phyloP scores from a whole-genome alignment of 2,888 invertebrate species.

The Monoplex corrugatus region DNA sequence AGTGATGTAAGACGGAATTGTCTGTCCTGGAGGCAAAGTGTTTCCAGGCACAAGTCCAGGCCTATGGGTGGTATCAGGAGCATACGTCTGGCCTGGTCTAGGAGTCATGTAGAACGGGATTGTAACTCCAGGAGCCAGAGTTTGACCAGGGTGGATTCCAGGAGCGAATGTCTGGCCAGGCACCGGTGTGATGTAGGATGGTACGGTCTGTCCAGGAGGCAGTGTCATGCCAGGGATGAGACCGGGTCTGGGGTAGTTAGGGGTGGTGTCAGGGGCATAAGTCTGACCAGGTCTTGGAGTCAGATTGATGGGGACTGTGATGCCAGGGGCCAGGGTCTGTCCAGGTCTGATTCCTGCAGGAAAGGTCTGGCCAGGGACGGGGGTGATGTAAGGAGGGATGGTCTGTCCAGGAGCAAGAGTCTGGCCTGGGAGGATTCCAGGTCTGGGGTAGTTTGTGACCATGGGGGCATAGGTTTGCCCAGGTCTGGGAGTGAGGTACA shows the following conservation, averaged over 20 bases:
- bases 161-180: slow-evolving; percentile 51
- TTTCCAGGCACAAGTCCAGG: slow-evolving; percentile 60
- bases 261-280: slow-evolving; percentile 61
- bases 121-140: slow-evolving; percentile 64
- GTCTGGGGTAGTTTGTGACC: slow-evolving; percentile 55
- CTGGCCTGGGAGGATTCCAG: slow-evolving; percentile 57
- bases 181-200: slow-evolving; percentile 55
- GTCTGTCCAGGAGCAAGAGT: slow-evolving; percentile 63
- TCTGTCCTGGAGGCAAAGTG: slow-evolving; percentile 55
- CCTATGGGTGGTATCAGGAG: slow-evolving; percentile 60
- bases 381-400: slow-evolving; percentile 58
- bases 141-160: slow-evolving; percentile 55
- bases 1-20: slow-evolving; percentile 56
- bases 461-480: slow-evolving; percentile 59
- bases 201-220: slow-evolving; percentile 49
- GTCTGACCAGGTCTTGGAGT: slow-evolving; percentile 63
- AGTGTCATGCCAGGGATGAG: slow-evolving; percentile 61
- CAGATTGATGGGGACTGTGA: slow-evolving; percentile 60
- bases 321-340: slow-evolving; percentile 62
- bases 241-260: slow-evolving; percentile 56
- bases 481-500: slow-evolving; percentile 59
- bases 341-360: slow-evolving; percentile 61
- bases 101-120: slow-evolving; percentile 61
- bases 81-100: slow-evolving; percentile 59
- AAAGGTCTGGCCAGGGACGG: slow-evolving; percentile 62